Conservation (phyloP, 2,888 invertebrate species). For the Heteropelma amictum region DNA sequence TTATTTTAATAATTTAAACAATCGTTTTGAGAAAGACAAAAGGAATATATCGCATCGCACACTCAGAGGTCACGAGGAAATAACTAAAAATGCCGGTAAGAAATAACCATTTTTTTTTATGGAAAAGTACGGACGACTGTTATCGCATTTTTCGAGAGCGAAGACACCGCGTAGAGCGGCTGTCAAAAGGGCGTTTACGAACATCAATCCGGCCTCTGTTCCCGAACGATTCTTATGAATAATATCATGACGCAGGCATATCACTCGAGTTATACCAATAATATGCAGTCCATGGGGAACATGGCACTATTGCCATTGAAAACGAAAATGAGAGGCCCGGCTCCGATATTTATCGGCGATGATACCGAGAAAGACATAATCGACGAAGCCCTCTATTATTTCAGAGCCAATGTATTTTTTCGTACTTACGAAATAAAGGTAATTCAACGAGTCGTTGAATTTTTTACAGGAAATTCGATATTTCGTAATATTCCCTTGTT, state of each 20-base stretch:
- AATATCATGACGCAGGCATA: slow-evolving; percentile 86
- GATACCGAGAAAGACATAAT: slow-evolving; percentile 96
- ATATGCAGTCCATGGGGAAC: slow-evolving; percentile 90
- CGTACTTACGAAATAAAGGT: slow-evolving; percentile 99
- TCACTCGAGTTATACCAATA: slow-evolving; percentile 92
- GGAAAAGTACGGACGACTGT: neutral
- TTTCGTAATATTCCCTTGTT: neutral
- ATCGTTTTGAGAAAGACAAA: slow-evolving; percentile 3
- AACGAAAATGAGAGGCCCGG: slow-evolving; percentile 95
- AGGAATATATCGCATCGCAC: neutral
- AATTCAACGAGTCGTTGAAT: neutral
- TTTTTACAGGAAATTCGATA: neutral
- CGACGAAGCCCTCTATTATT: slow-evolving; percentile 97
- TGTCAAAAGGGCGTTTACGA: slow-evolving; percentile 52
- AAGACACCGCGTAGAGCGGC: neutral
- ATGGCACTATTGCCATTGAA: slow-evolving; percentile 94
- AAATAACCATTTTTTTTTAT: neutral
- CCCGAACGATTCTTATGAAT: neutral
- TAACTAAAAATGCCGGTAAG: slow-evolving; percentile 46
- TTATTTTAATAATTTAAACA: neutral
- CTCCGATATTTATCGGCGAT: slow-evolving; percentile 81
- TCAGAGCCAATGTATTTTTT: slow-evolving; percentile 99
- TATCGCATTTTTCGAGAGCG: neutral
- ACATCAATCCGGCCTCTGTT: neutral
- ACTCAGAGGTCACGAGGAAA: no score